phyloP scores from a whole-genome alignment of 2,113 vertebrate species.

The Grus americana region DNA sequence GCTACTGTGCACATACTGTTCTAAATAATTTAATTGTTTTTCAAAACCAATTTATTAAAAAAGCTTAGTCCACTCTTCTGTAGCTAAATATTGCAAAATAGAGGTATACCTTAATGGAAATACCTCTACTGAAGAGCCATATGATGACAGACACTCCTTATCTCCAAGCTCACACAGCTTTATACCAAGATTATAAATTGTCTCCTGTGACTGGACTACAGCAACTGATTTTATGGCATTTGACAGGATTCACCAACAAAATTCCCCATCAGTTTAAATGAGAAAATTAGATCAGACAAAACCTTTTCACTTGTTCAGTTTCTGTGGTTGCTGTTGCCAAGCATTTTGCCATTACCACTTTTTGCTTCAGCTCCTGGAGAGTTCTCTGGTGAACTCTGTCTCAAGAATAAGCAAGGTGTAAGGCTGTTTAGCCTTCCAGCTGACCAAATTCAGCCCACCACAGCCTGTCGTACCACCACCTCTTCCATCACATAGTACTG shows the following conservation, averaged over 20 bases:
- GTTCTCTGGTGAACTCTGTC: neutral
- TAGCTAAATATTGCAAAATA: neutral
- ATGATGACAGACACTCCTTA: neutral
- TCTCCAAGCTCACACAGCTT: neutral
- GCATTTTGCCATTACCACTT: neutral
- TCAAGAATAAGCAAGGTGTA: neutral
- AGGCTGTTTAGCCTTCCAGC: neutral
- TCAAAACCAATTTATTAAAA: neutral
- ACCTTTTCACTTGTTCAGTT: neutral
- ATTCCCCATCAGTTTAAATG: neutral
- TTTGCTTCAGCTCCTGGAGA: neutral
- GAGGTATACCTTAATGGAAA: neutral
- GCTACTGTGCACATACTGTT: neutral
- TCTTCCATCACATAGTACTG: neutral
- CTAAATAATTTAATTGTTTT: neutral
- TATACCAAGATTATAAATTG: neutral
- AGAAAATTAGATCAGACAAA: neutral
- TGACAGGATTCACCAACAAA: neutral
- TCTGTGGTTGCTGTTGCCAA: neutral
- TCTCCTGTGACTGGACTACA: neutral
- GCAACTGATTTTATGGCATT: neutral
- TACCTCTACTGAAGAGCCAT: neutral
- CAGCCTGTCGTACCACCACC: accelerated
- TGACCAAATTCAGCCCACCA: neutral
- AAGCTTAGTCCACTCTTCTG: neutral